Evolutionary conservation across 2,888 invertebrate genomes (phyloP), one percentile per base, ranked within the genome.

Genomic region (Amblyteles armatorius): DNA sequence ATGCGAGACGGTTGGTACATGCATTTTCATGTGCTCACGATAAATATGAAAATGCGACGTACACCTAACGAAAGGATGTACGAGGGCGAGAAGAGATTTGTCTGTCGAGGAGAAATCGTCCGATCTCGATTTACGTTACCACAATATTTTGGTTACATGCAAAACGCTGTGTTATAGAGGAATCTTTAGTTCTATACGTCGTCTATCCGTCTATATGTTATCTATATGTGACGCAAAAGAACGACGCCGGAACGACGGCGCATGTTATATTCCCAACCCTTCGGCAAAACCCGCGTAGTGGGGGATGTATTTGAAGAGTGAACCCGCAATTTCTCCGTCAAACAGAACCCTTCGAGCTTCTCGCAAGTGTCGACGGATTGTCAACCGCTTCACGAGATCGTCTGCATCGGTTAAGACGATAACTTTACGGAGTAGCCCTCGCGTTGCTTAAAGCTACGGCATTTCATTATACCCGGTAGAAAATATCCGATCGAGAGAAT

Each of bases 231-330:
- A 44, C 40, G 60, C 55, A 36, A 80, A 65, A 48, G 40, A 22
- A 72, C 48, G 76, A 55, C 33, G 26, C 52, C 40, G 29, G 16
- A 33, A 71, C 33, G 78, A 77, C 44, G 74, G 88, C 91, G 91
- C 90, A 89, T 90, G 90, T 78, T 88, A 26, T 89, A 52, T 87
- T 88, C 87, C 86, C 83, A 85, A 82, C 85, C 78, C 50, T 84
- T 71, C 68, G 76, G 55, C 57, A 29, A 57, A n/a, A 16, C 16
- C 11, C 52, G 19, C 40, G 60, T 76, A 84, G 89, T 88, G 90
- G 90, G 91, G 90, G 87, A 88, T 84, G 88, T 92, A 92, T 91
- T 91, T 91, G 88, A 92, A 91, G 91, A 89, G 88, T 82, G 76
- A 87, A 69, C 90, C 88, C 90, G 88, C 89, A 69, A 85, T 90